phyloP scores from a whole-genome alignment of 2,888 invertebrate genomes.

The Unio pictorum region DNA sequence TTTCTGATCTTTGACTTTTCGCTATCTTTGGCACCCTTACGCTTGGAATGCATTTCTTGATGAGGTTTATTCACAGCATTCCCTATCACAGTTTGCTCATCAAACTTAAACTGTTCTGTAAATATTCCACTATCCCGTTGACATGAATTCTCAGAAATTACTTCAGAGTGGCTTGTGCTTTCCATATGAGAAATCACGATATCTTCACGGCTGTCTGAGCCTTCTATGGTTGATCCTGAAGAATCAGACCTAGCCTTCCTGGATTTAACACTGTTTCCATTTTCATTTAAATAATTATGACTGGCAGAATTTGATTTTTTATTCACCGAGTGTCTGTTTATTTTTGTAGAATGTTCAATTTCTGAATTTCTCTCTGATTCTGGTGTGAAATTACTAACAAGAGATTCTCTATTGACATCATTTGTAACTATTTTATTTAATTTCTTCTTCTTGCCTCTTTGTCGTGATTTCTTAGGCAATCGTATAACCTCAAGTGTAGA shows the following conservation, averaged over 20 bases:
- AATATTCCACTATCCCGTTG: background rate
- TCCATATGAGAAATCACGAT: background rate
- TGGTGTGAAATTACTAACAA: too few relatives aligned
- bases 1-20: too few relatives aligned
- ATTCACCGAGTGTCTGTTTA: background rate
- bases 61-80: too few relatives aligned
- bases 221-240: background rate
- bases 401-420: too few relatives aligned
- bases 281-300: background rate
- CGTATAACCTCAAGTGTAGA: constrained; percentile 25
- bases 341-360: background rate
- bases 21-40: too few relatives aligned
- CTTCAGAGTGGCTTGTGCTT: constrained; percentile 3
- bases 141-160: background rate
- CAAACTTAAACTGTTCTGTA: too few relatives aligned
- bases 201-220: background rate
- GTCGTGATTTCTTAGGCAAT: constrained; percentile 22
- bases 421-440: too few relatives aligned
- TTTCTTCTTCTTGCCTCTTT: constrained; percentile 19
- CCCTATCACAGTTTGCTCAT: too few relatives aligned
- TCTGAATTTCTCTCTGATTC: constrained; percentile 1
- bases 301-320: background rate
- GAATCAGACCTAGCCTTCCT: too few relatives aligned
- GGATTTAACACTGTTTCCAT: background rate
- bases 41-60: too few relatives aligned